Conservation (phyloP, 2,888 invertebrate species). For the Drosophila demipolita region DNA sequence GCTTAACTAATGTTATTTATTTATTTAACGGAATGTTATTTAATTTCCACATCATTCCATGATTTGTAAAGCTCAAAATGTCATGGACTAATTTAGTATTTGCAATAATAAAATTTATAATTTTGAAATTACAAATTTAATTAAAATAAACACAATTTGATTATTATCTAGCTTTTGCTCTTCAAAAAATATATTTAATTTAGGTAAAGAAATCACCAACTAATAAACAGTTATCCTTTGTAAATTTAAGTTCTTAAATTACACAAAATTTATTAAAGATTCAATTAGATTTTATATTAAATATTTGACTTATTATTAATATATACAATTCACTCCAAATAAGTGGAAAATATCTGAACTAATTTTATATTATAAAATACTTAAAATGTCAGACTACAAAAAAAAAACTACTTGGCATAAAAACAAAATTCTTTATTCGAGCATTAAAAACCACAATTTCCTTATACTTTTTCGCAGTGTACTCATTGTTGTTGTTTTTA, state of each 20-base stretch:
- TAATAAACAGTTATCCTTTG: not conserved
- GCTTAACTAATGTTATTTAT: not conserved
- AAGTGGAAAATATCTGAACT: not conserved
- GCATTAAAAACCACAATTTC: not conserved
- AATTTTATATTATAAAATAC: not conserved
- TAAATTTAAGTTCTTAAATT: not conserved
- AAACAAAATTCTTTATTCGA: not conserved
- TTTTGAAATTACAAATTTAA: too few relatives aligned
- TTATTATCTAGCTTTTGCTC: too few relatives aligned
- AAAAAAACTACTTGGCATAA: not conserved
- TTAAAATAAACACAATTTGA: too few relatives aligned
- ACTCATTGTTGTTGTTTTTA: constrained; percentile 10
- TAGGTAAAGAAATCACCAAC: not conserved
- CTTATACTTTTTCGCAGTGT: not conserved
- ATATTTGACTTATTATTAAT: not conserved
- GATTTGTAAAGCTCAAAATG: too few relatives aligned
- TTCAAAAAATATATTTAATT: not conserved
- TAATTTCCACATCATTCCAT: too few relatives aligned
- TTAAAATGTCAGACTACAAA: not conserved
- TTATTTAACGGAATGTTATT: not conserved
- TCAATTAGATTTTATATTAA: not conserved
- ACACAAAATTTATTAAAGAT: accelerated
- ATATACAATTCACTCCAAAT: not conserved
- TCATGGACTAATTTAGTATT: too few relatives aligned
- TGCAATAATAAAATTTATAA: too few relatives aligned